Conservation (phyloP, 2,113 vertebrate species). For the Rissa tridactyla region DNA sequence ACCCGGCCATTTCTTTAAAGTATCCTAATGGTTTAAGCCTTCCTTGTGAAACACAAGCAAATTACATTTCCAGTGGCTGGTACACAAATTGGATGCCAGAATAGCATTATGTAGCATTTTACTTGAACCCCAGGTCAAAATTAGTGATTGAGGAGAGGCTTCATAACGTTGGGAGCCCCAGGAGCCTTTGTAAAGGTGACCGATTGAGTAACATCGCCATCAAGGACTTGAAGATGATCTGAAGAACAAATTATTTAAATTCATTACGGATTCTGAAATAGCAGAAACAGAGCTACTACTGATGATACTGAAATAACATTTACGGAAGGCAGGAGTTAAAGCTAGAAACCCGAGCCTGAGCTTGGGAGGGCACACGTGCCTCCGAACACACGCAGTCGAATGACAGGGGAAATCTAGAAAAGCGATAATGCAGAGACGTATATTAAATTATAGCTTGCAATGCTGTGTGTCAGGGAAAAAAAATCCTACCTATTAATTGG, state of each 20-base stretch:
- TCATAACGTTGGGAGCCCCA: background rate
- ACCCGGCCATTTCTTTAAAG: background rate
- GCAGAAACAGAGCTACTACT: background rate
- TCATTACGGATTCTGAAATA: background rate
- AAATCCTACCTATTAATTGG: background rate
- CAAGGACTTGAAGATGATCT: background rate
- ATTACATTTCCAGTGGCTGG: background rate
- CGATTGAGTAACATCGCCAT: background rate
- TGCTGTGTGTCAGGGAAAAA: background rate
- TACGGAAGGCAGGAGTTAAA: background rate
- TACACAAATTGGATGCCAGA: background rate
- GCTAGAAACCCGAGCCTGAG: background rate
- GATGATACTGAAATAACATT: background rate
- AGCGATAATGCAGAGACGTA: background rate
- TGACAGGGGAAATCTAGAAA: background rate
- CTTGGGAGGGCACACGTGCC: background rate
- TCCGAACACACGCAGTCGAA: fast-evolving
- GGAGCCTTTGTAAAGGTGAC: background rate
- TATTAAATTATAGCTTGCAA: background rate
- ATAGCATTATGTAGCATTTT: background rate
- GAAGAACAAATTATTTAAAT: background rate
- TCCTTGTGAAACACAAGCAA: background rate
- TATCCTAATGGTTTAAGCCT: background rate
- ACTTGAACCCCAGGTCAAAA: background rate
- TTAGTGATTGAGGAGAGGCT: background rate